Conservation (phyloP, 2,888 invertebrate species). For the Habrosyne pyritoides region DNA sequence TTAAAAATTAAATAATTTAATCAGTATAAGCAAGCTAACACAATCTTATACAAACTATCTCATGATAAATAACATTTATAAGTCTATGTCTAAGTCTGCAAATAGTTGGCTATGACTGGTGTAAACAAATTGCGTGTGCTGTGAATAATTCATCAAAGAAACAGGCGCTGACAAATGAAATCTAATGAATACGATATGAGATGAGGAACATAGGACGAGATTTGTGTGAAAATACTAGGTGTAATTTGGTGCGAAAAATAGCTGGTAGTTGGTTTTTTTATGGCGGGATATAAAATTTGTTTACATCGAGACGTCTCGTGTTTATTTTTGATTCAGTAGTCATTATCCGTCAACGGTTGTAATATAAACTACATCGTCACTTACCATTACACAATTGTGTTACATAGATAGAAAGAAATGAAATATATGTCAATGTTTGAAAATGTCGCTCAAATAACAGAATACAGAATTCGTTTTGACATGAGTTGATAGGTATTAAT, state of each 20-base stretch:
- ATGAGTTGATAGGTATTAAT: no score
- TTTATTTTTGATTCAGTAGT: neutral
- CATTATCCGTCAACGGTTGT: no score
- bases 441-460: no score
- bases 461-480: no score
- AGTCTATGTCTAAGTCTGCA: slow-evolving; percentile 47
- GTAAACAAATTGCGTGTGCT: slow-evolving; percentile 70
- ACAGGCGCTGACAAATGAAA: slow-evolving; percentile 77
- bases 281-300: slow-evolving; percentile 19
- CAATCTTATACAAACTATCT: slow-evolving; percentile 22
- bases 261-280: slow-evolving; percentile 27
- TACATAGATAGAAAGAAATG: no score
- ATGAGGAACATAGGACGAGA: slow-evolving; percentile 53
- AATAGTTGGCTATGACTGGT: slow-evolving; percentile 44
- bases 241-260: slow-evolving; percentile 30
- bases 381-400: no score
- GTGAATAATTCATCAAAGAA: slow-evolving; percentile 79
- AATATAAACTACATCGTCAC: no score
- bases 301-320: neutral
- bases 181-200: slow-evolving; percentile 80
- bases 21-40: slow-evolving; percentile 15
- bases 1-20: neutral
- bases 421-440: no score
- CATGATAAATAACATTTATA: slow-evolving; percentile 50
- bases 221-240: slow-evolving; percentile 44